These are phyloP conservation scores for Oryctolagus cuniculus DNA, from an alignment of 2,113 vertebrate genomes.

Conservation along the genomic window mOryCun1.1 NC_091434.1:113630501-113631000, in stretches of 20 bases:
- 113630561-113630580: background rate
- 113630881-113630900: background rate
- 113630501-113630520: background rate
- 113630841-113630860: conserved; percentile 12
- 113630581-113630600: background rate
- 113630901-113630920: background rate
- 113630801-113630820: conserved; percentile 12
- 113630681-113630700: background rate
- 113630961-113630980: conserved; percentile 71
- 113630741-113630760: background rate
- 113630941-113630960: conserved; percentile 4
- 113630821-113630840: background rate
- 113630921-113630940: background rate
- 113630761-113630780: background rate
- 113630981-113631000: conserved; percentile 75
- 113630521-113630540: background rate
- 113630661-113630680: background rate
- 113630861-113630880: conserved; percentile 21
- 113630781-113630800: background rate
- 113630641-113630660: background rate
- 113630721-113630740: conserved; percentile 31
- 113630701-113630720: background rate
- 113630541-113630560: background rate
- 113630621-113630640: background rate
- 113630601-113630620: background rate